Evolutionary conservation across 2,888 invertebrate species (phyloP).

Genomic region (Sialis lutaria): DNA sequence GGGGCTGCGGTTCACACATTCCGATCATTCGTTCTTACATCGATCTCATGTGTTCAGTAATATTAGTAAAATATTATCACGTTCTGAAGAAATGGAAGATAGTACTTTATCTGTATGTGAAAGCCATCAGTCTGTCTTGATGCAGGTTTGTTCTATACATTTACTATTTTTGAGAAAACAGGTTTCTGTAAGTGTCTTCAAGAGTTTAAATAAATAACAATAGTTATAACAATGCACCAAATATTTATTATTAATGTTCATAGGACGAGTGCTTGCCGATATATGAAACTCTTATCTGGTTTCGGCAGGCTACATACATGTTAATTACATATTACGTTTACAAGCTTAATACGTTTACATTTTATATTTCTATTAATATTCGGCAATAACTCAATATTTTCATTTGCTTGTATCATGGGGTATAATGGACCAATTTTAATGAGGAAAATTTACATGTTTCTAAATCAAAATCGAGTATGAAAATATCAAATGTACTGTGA

Average conservation of each 20-base stretch:
- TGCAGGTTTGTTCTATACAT: slow-evolving; percentile 17
- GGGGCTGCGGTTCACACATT: slow-evolving; percentile 74
- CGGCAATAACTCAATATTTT: too few species aligned
- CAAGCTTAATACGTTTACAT: too few species aligned
- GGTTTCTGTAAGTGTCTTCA: background rate
- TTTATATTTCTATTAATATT: too few species aligned
- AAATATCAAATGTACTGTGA: too few species aligned
- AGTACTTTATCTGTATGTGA: slow-evolving; percentile 37
- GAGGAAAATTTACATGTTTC: too few species aligned
- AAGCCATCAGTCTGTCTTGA: slow-evolving; percentile 30
- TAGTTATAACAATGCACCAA: background rate
- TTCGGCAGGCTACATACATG: too few species aligned
- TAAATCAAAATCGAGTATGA: too few species aligned
- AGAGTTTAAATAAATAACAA: background rate
- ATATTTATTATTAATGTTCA: too few species aligned
- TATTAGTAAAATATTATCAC: slow-evolving; percentile 86
- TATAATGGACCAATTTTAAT: too few species aligned
- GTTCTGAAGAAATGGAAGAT: slow-evolving; percentile 69
- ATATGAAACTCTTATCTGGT: too few species aligned
- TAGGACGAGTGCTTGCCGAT: too few species aligned
- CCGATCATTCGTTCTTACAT: slow-evolving; percentile 85
- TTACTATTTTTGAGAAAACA: background rate
- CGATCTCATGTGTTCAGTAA: slow-evolving; percentile 70
- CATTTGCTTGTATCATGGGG: too few species aligned
- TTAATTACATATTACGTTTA: background rate